Base-by-base conservation (phyloP, 2,113 vertebrate species). In the Hemicordylus capensis region DNA sequence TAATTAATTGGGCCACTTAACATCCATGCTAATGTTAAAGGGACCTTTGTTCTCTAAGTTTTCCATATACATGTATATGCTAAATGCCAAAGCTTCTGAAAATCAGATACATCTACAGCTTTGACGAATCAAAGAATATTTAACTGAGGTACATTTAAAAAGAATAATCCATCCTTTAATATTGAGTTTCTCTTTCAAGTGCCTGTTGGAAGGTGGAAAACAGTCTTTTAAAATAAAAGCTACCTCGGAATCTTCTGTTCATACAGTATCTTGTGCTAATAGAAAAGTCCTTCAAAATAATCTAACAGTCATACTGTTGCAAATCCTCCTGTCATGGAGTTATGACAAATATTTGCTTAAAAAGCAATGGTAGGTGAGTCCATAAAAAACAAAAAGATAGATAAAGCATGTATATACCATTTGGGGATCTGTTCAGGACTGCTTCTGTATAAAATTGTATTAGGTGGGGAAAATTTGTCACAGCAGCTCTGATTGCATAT, bases 1-100 rank as follows among this genome's bases (percentile, higher is more conserved):
- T 93, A 92, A 92, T 93, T 93, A 93, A 91, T 90, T 90, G 72
- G 54, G 72, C 63, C 83, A 89, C 69, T 93, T 93, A 93, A 72
- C 1, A 4, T 81, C 37, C 63, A 73, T 91, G 74, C 67, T 85
- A 82, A 88, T 72, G 22, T 73, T 91, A 44, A 78, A 86, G 28
- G 34, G 61, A 63, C 59, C 89, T 93, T 87, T 88, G 66, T 82
- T 91, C 77, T 42, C 86, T 59, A 61, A 2, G 0, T 64, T 78
- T 83, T 34, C 81, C 44, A 85, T 82, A 88, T 58, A 88, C 80
- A 44, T 20, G 85, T 82, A 78, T 61, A 24, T 90, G 69, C 7
- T 26, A 76, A 85, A 34, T 85, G 83, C 86, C 81, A 84, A 88
- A 85, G 44, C 58, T 87, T 87, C 67, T 86, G 78, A 56, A 88